Evolutionary conservation across 2,888 invertebrate species (phyloP), one percentile per base, ranked within the genome.

Genomic region (Meiosimyza platycephala): DNA sequence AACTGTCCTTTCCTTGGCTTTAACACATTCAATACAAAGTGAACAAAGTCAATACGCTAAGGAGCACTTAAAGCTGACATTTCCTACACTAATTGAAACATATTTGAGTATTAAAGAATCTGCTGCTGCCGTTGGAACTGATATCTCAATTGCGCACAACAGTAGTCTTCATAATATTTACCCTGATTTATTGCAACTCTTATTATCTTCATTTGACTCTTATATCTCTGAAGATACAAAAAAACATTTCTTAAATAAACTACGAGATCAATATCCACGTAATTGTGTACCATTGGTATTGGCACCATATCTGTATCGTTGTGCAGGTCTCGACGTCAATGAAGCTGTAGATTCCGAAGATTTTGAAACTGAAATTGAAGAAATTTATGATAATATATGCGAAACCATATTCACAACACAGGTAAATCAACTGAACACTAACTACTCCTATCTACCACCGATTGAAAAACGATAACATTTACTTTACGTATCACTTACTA

Each of bases 141-240:
- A 79, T 11, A 76, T 80, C 15, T 76, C 80, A 13, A 78, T 78
- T 18, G 83, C 81, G 28, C 28, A 28, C 28, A 28, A 28, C 71
- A 94, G 94, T 80, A 95, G 95, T 79, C 91, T 97, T 82, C 94
- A 95, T 90, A 96, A 97, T 89, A 93, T 95, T 81, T 93, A 94
- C 76, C 94, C 96, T 81, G 96, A 97, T 90, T 92, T 96, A 76
- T 89, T 97, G 81, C 95, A 97, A 88, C 90, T 94, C 78, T 91
- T 97, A 78, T 89, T 97, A 70, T 90, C 90, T 65, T 80, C 79
- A 63, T 76, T 85, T 15, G 75, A 79, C 22, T 13, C 28, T 54
- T 83, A 89, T 88, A 85, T 90, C 87, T 82, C 77, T 1, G 77
- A 78, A 4, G 79, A 81, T 63, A 62, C 84, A 64, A 80, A 81